These are phyloP conservation scores for Nineta flava DNA, from an alignment of 2,888 invertebrate genomes.

Conservation along the genomic window DNA sequence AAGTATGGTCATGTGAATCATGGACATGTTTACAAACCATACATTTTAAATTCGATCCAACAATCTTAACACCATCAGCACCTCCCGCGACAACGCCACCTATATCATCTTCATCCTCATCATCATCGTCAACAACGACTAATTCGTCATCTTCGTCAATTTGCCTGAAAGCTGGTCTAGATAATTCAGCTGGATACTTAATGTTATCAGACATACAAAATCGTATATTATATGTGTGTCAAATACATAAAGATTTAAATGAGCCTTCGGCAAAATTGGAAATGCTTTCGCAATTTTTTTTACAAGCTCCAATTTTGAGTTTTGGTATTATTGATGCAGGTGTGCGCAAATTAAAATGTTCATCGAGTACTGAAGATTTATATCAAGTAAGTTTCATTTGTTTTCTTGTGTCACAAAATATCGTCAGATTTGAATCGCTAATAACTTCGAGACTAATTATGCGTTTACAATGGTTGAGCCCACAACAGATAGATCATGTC, in stretches of 20 bases:
- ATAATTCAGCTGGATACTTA: slow-evolving; percentile 72
- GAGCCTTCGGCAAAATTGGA: slow-evolving; percentile 45
- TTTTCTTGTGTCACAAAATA: no score
- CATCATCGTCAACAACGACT: no score
- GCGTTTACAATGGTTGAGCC: no score
- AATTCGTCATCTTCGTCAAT: slow-evolving; percentile 24
- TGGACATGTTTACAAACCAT: slow-evolving; percentile 91
- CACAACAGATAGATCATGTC: no score
- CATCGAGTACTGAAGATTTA: slow-evolving; percentile 35
- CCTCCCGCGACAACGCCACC: no score
- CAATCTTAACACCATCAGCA: slow-evolving; percentile 4
- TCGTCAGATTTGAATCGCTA: no score
- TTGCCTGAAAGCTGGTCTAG: slow-evolving; percentile 63
- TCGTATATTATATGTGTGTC: slow-evolving; percentile 69
- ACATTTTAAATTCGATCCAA: slow-evolving; percentile 40
- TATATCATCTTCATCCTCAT: no score
- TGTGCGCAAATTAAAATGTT: slow-evolving; percentile 30
- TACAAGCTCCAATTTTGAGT: slow-evolving; percentile 77
- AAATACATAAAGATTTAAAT: slow-evolving; percentile 44
- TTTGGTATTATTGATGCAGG: slow-evolving; percentile 76
- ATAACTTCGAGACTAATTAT: no score
- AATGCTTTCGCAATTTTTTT: slow-evolving; percentile 69
- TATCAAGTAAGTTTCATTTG: slow-evolving; percentile 23
- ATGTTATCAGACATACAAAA: slow-evolving; percentile 77
- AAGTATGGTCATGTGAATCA: slow-evolving; percentile 87